Conservation (phyloP, 2,888 invertebrate genomes). For the Chymomyza procnemis region DNA sequence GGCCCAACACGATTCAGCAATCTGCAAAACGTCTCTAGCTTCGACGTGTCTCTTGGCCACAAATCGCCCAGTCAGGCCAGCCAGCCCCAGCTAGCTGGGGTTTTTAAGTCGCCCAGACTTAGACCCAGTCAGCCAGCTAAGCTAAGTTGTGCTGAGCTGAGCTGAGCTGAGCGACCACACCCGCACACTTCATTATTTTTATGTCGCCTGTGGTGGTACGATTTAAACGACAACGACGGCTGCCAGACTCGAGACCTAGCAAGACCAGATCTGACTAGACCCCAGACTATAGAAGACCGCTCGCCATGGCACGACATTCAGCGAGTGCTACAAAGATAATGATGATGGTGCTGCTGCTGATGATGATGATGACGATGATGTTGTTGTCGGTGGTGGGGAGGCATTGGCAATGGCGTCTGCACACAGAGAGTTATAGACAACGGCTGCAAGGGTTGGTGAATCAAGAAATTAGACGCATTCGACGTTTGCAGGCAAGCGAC, state of each 20-base stretch:
- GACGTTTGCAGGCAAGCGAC: conserved; percentile 67
- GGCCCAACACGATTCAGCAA: conserved; percentile 69
- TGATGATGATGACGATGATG: conserved; percentile 2
- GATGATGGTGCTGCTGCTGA: not conserved
- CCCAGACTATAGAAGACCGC: not conserved
- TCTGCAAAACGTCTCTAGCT: conserved; percentile 65
- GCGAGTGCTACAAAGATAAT: conserved; percentile 11
- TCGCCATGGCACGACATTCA: conserved; percentile 62
- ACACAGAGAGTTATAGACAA: conserved; percentile 29
- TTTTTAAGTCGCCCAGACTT: too few species aligned
- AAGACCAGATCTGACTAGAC: not conserved
- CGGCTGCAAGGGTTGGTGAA: conserved; percentile 27
- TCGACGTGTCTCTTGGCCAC: conserved; percentile 57
- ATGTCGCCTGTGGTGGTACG: conserved; percentile 78
- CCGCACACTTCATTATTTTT: conserved; percentile 79
- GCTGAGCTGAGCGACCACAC: conserved; percentile 74
- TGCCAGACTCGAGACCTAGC: conserved; percentile 23
- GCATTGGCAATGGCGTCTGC: conserved; percentile 29
- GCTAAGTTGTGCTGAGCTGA: too few species aligned
- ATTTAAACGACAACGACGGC: conserved; percentile 67
- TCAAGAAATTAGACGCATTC: conserved; percentile 69
- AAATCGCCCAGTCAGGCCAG: conserved; percentile 15
- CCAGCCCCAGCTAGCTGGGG: conserved; percentile 9
- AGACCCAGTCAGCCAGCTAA: conserved; percentile 20
- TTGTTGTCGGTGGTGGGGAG: conserved; percentile 11